Evolutionary conservation across 2,797 vertebrate genomes (phyloP).

Genomic region (Brotula barbata): DNA sequence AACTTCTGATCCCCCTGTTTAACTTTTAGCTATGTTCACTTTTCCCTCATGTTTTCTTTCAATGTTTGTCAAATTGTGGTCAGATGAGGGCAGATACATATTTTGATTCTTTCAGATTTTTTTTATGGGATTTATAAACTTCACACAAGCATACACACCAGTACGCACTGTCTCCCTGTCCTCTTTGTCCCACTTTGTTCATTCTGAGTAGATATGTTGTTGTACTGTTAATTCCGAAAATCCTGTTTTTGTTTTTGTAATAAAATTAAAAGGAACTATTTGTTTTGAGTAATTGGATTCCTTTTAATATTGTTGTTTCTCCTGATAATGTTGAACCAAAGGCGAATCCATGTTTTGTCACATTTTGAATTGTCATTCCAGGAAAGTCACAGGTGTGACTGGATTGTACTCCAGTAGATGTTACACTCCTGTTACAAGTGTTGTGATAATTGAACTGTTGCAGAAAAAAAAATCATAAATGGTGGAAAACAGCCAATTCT

Average conservation of each 20-base stretch:
- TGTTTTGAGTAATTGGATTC: conserved; percentile 25
- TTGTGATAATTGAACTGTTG: too few relatives aligned
- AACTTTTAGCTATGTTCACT: neutral
- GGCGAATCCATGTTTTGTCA: too few relatives aligned
- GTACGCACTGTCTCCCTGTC: conserved; percentile 34
- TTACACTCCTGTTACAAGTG: too few relatives aligned
- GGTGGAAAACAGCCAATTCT: too few relatives aligned
- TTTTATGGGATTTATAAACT: conserved; percentile 60
- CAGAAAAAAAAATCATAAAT: too few relatives aligned
- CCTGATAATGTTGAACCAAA: neutral
- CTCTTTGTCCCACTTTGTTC: conserved; percentile 51
- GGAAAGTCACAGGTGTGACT: too few relatives aligned
- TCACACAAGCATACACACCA: conserved; percentile 31
- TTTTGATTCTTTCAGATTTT: conserved; percentile 36
- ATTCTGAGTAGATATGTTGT: conserved; percentile 71
- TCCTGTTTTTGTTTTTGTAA: conserved; percentile 75
- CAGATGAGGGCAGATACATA: conserved; percentile 28
- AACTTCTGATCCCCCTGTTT: neutral
- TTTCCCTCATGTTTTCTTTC: conserved; percentile 12
- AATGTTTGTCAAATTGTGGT: conserved; percentile 41
- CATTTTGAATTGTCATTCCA: too few relatives aligned
- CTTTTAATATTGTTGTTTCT: neutral
- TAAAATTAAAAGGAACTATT: conserved; percentile 77
- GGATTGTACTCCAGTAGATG: too few relatives aligned
- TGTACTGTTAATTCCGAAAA: conserved; percentile 75